A percentile compares a stretch with the other conserved stretches of the same genome.
Evolutionary conservation across 1,140 invertebrate species (phyloP).

Genomic region (Pinna nobilis): DNA sequence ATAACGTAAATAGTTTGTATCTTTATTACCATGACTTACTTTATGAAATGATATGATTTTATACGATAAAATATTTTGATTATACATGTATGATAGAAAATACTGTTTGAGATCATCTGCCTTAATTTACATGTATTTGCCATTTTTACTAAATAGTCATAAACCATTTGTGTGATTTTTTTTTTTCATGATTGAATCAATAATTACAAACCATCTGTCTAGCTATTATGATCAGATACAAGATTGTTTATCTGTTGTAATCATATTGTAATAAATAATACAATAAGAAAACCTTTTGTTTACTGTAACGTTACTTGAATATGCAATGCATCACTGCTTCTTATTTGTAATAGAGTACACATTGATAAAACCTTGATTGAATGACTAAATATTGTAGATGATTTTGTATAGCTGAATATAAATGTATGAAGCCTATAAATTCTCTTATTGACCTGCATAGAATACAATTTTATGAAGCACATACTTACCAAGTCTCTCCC

Average conservation of each 20-base stretch:
- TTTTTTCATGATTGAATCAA: neutral
- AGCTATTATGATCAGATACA: neutral
- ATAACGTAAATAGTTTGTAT: neutral
- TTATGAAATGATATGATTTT: neutral
- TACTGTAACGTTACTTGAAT: too few relatives aligned
- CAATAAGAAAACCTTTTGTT: too few relatives aligned
- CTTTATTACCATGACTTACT: neutral
- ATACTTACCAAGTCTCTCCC: too few relatives aligned
- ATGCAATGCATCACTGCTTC: too few relatives aligned
- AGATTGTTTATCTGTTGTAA: neutral
- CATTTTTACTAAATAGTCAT: neutral
- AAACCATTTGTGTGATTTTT: neutral
- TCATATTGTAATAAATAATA: neutral
- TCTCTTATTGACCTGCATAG: too few relatives aligned
- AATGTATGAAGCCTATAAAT: too few relatives aligned
- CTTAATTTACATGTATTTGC: neutral
- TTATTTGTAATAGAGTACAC: too few relatives aligned
- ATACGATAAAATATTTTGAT: neutral
- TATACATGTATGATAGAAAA: neutral
- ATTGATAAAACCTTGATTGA: too few relatives aligned
- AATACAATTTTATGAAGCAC: too few relatives aligned
- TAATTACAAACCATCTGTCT: neutral
- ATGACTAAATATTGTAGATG: too few relatives aligned
- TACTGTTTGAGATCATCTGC: neutral
- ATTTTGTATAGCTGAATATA: too few relatives aligned